A percentile compares a stretch with the other conserved stretches of the same genome.
Evolutionary conservation across 2,888 invertebrate genomes (phyloP).

Genomic region (Lycocerus yunnanus): DNA sequence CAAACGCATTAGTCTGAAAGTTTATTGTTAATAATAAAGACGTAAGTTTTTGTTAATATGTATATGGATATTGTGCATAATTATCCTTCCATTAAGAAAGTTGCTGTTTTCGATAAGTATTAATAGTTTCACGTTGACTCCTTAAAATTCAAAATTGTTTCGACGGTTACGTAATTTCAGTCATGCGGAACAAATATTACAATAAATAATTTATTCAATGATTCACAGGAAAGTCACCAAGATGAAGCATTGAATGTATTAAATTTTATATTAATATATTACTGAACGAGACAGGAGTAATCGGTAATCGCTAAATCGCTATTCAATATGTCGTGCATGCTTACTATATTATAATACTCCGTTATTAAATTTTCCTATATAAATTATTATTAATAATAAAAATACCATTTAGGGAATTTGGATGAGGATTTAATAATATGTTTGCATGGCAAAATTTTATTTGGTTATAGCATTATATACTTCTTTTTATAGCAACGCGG

Average conservation of each 20-base stretch:
- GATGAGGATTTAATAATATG: background rate
- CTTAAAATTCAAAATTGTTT: background rate
- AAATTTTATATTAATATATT: background rate
- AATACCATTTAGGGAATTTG: background rate
- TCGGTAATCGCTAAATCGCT: background rate
- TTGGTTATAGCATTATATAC: background rate
- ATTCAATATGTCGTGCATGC: background rate
- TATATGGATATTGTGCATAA: background rate
- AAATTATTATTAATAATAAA: background rate
- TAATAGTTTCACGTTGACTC: background rate
- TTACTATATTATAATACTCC: background rate
- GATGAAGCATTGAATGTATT: background rate
- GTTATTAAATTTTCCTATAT: background rate
- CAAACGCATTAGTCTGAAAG: background rate
- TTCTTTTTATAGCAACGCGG: background rate
- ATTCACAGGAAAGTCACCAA: background rate
- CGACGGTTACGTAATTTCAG: background rate
- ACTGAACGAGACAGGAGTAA: background rate
- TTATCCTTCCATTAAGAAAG: background rate
- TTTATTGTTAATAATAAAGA: background rate
- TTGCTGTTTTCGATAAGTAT: background rate
- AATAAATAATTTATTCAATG: background rate
- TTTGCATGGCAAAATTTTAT: background rate
- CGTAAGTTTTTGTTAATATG: background rate
- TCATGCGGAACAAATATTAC: background rate